Base-by-base conservation (phyloP, 2,113 vertebrate species). In the Brachirus orientalis region DNA sequence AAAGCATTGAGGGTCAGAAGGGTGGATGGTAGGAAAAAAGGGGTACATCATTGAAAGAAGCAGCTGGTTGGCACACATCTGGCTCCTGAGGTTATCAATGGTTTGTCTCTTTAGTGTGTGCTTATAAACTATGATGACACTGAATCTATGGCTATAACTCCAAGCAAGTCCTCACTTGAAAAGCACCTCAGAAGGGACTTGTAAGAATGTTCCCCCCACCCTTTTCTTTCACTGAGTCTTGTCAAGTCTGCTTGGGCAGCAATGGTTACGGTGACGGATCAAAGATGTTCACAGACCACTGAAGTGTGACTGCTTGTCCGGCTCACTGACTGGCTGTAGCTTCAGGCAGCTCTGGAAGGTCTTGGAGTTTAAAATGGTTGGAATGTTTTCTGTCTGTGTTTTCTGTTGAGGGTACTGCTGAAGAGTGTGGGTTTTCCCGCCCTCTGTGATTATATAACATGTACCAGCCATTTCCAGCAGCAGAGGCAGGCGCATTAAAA, bases 401-500 rank as follows among this genome's bases (percentile, higher is more conserved):
- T 85, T 80, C 73, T 76, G 79, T 54, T 52, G 66, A 84, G 85
- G 82, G 79, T 83, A 80, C 61, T 67, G 82, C 86, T 72, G 82
- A 79, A 66, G 72, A 86, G 86, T 86, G 85, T 87, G 83, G 84
- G 76, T 89, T 90, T 90, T 90, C 89, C 90, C 88, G 86, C 86
- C 88, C 89, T 89, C 80, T 86, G 82, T 73, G 88, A 86, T 92
- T 89, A 89, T 88, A 82, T 92, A 90, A 91, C 87, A 54, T 79
- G 84, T 78, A 84, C 85, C 87, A 86, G 89, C 88, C 84, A 79
- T 85, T 89, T 91, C 60, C 86, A 89, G 84, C 84, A 76, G 80
- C 73, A 66, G 76, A 64, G 61, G 73, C 74, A 76, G 67, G 60
- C 70, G 81, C 87, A 88, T 88, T 90, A 86, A 86, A 89, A 89